These are phyloP conservation scores for Herminia tarsipennalis DNA, from an alignment of 2,888 invertebrate species.

Conservation along the genomic window DNA sequence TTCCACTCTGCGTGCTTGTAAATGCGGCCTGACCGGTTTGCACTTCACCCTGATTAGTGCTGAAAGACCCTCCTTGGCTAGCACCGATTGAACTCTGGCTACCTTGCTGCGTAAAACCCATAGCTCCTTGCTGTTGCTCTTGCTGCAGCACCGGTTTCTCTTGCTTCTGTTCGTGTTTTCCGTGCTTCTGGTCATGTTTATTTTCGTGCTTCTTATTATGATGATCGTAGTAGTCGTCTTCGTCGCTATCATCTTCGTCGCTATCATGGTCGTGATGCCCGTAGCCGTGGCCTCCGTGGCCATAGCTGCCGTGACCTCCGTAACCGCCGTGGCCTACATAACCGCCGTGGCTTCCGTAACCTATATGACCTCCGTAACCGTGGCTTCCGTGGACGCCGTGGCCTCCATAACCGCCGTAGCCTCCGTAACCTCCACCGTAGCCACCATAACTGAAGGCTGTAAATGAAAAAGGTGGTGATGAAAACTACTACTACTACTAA, in stretches of 20 bases:
- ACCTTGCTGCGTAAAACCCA: not conserved
- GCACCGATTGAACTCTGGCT: not conserved
- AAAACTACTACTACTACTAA: too few relatives aligned
- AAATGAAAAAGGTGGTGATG: too few relatives aligned
- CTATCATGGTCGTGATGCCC: not conserved
- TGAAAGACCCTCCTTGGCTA: not conserved
- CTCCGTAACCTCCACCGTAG: constrained; percentile 9
- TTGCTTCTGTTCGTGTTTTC: not conserved
- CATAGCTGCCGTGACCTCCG: constrained; percentile 22
- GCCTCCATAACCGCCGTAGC: constrained; percentile 18
- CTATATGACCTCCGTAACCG: not conserved
- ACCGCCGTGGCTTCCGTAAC: constrained; percentile 14
- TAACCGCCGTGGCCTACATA: constrained; percentile 24
- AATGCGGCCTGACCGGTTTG: not conserved
- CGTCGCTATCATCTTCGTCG: not conserved
- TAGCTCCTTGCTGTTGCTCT: not conserved
- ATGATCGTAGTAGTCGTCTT: not conserved
- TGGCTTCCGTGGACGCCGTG: not conserved
- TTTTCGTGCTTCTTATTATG: not conserved
- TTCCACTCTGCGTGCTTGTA: not conserved
- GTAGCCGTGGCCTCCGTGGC: not conserved
- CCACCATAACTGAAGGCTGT: constrained; percentile 2
- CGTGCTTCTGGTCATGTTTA: not conserved
- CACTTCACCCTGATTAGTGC: not conserved
- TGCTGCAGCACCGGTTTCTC: not conserved